Percentiles rank a stretch among this genome's conserved stretches.
Evolutionary conservation across 2,113 vertebrate species (phyloP).

Genomic region (Archocentrus centrarchus): DNA sequence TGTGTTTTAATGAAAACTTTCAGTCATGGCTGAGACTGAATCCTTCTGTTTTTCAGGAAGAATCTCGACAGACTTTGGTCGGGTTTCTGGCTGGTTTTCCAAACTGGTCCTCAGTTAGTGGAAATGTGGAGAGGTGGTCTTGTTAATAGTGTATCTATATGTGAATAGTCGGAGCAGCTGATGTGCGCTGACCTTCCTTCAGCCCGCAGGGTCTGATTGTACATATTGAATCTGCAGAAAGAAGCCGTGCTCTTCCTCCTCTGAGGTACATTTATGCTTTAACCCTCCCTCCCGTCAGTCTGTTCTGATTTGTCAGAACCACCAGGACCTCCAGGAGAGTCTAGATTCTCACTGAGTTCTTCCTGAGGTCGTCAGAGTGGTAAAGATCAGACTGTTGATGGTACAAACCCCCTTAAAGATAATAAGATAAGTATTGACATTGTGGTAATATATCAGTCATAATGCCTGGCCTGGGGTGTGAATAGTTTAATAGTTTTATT

Average conservation of each 20-base stretch:
- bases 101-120: neutral
- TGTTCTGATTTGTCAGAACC: neutral
- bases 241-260: neutral
- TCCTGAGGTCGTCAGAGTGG: neutral
- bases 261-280: neutral
- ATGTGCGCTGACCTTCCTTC: neutral
- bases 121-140: neutral
- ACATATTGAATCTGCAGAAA: slow-evolving; percentile 41
- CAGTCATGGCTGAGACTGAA: accelerated
- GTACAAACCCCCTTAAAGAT: neutral
- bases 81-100: neutral
- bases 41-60: neutral
- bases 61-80: neutral
- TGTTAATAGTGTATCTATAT: slow-evolving; percentile 71
- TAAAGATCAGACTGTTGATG: neutral
- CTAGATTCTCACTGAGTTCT: neutral
- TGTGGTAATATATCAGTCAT: too few relatives aligned
- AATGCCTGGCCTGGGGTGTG: accelerated
- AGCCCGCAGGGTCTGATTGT: slow-evolving; percentile 15
- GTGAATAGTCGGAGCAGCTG: slow-evolving; percentile 44
- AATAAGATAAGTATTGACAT: neutral
- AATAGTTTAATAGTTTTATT: neutral
- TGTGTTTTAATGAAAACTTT: neutral
- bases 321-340: neutral
- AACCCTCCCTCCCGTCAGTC: neutral